A percentile compares a stretch with the other conserved stretches of the same genome.
Conservation (phyloP, 2,888 invertebrate species). For the Tipula lateralis region DNA sequence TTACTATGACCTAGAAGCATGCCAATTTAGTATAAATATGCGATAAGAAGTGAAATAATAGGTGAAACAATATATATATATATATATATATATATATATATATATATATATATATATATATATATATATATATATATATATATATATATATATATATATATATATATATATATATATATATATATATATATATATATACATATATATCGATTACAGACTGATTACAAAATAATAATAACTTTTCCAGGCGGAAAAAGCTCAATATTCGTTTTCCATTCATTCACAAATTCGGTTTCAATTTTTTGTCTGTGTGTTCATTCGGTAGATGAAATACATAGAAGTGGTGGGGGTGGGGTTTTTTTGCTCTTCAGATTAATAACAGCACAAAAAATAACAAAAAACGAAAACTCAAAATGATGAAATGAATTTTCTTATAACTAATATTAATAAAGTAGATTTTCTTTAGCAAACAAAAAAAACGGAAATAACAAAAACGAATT, state of each 20-base stretch:
- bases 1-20: too few species aligned
- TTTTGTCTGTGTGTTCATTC: not conserved
- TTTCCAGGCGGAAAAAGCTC: not conserved
- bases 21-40: too few species aligned
- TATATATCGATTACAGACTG: not conserved
- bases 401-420: not conserved
- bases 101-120: too few species aligned
- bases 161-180: too few species aligned
- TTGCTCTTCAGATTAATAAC: not conserved
- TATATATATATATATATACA: not conserved
- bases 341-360: not conserved
- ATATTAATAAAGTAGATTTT: not conserved
- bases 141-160: too few species aligned
- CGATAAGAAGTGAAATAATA: too few species aligned
- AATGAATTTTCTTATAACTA: not conserved
- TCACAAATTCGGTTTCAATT: too few species aligned
- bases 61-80: too few species aligned
- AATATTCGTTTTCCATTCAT: not conserved
- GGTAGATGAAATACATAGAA: too few species aligned
- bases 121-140: too few species aligned
- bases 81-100: too few species aligned
- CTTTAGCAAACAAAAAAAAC: not conserved
- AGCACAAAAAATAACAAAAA: not conserved
- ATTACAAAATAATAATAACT: not conserved
- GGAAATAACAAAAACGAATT: constrained; percentile 19